These are phyloP conservation scores for Morone chrysops DNA, from an alignment of 2,113 vertebrate species.

Conservation along the genomic window DNA sequence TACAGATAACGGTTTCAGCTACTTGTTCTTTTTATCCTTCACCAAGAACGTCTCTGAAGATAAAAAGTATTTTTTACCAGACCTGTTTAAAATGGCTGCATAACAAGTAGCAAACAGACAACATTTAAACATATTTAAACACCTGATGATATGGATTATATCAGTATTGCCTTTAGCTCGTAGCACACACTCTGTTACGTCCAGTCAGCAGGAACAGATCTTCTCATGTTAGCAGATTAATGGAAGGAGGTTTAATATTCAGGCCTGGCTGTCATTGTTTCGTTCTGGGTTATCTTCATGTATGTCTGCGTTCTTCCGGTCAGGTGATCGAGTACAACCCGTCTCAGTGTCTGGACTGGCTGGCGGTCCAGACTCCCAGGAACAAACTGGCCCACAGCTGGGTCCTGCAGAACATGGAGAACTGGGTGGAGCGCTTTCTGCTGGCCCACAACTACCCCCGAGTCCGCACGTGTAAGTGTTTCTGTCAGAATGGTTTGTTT, in stretches of 20 bases:
- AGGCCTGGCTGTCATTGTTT: neutral
- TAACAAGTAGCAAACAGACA: neutral
- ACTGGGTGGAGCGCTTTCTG: slow-evolving; percentile 98
- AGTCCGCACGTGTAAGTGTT: slow-evolving; percentile 95
- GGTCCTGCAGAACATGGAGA: slow-evolving; percentile 99
- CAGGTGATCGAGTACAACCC: slow-evolving; percentile 99
- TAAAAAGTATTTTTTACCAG: no score
- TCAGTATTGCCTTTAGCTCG: neutral
- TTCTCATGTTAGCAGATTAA: no score
- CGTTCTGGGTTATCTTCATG: neutral
- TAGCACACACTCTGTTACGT: neutral
- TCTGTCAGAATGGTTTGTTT: no score
- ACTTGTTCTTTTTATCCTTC: no score
- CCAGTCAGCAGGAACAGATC: neutral
- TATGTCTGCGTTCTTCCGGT: neutral
- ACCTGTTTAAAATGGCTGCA: neutral
- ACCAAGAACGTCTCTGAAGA: no score
- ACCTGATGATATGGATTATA: no score
- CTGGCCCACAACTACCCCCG: slow-evolving; percentile 98
- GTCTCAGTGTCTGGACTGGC: slow-evolving; percentile 98
- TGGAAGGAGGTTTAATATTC: no score
- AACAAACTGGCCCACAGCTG: slow-evolving; percentile 99
- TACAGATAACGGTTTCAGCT: no score
- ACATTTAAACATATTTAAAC: no score
- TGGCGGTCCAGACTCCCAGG: slow-evolving; percentile 97